Evolutionary conservation across 1,140 invertebrate genomes (phyloP).

Genomic region (Drosophila ananassae): DNA sequence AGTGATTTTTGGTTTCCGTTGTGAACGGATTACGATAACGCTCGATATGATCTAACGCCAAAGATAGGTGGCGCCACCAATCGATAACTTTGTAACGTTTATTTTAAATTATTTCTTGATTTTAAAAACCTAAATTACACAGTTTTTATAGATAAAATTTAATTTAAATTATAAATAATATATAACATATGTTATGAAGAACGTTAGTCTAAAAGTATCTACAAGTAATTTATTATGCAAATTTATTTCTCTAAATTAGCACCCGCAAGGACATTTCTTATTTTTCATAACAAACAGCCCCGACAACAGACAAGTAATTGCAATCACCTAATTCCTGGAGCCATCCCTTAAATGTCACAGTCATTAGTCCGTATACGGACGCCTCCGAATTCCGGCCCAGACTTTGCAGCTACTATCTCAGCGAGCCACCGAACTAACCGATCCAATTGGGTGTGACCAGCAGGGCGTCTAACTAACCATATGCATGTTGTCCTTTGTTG

Average conservation of each 20-base stretch:
- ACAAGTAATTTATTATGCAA: background rate
- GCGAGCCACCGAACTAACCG: conserved; percentile 15
- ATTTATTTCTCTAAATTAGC: background rate
- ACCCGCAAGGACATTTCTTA: background rate
- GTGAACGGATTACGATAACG: conserved; percentile 1
- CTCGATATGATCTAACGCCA: too few species aligned
- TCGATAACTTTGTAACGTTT: conserved; percentile 12
- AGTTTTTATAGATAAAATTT: too few species aligned
- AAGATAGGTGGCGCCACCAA: background rate
- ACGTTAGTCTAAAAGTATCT: background rate
- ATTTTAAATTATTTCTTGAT: background rate
- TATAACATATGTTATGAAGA: background rate
- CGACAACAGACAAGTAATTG: conserved; percentile 42
- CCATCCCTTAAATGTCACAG: conserved; percentile 54
- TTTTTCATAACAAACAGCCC: background rate
- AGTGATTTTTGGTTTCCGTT: conserved; percentile 6
- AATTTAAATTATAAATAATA: too few species aligned
- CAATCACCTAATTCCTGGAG: conserved; percentile 58
- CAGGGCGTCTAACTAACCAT: conserved; percentile 71
- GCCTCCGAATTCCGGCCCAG: conserved; percentile 29
- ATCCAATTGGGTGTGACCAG: conserved; percentile 67
- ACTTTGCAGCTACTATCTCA: conserved; percentile 15
- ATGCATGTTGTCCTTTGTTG: conserved; percentile 67
- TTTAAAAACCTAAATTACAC: too few species aligned
- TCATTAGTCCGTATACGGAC: conserved; percentile 56